phyloP scores from a whole-genome alignment of 1,140 invertebrate species.

The Diorhabda elongata region DNA sequence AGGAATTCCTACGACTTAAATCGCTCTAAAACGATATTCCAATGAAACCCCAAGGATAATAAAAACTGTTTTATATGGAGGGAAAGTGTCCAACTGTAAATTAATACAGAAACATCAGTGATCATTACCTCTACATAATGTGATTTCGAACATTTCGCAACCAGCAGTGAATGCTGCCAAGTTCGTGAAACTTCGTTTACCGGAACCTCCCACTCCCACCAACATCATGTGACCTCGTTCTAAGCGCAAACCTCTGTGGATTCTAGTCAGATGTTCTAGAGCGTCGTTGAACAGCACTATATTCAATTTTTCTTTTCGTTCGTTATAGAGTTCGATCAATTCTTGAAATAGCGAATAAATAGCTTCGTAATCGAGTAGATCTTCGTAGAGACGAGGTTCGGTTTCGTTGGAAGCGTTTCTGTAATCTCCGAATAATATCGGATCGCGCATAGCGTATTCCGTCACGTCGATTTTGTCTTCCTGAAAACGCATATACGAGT shows the following conservation, averaged over 20 bases:
- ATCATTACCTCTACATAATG: constrained; percentile 57
- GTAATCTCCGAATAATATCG: constrained; percentile 77
- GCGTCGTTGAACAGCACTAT: constrained; percentile 88
- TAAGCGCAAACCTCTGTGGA: constrained; percentile 78
- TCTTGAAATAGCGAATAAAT: constrained; percentile 80
- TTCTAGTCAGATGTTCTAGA: constrained; percentile 79
- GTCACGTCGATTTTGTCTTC: constrained; percentile 52
- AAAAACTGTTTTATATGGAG: too few species aligned
- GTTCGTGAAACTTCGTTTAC: constrained; percentile 71
- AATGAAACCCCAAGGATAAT: too few species aligned
- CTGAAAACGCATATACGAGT: neutral
- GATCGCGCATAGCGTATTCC: constrained; percentile 71
- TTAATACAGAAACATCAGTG: too few species aligned
- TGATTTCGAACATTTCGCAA: constrained; percentile 80
- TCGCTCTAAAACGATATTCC: too few species aligned
- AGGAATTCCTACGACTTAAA: too few species aligned
- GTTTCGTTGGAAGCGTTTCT: constrained; percentile 75
- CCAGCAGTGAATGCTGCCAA: constrained; percentile 72
- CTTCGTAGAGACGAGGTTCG: constrained; percentile 78
- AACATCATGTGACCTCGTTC: constrained; percentile 78
- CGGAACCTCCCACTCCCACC: constrained; percentile 81
- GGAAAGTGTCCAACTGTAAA: too few species aligned
- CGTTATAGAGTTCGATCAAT: constrained; percentile 84
- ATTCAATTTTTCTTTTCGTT: constrained; percentile 62
- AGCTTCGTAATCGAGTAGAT: constrained; percentile 83